Base-by-base conservation (phyloP, 1,140 invertebrate genomes). In the Geopemphigus sp. region DNA sequence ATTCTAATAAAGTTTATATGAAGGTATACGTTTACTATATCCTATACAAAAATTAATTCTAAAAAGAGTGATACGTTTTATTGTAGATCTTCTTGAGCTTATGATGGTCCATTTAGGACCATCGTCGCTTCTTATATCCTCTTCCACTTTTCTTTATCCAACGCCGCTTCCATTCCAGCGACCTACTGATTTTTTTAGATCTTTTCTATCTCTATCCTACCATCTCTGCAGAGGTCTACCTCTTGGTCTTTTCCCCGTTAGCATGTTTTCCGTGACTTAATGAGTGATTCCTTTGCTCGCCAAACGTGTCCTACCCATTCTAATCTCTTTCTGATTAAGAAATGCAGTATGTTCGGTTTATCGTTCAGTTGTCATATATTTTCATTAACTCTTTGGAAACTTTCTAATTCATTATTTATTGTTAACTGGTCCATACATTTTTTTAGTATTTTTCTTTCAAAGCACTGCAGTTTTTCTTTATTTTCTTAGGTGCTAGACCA, bases 401-500 rank as follows among this genome's bases (percentile, higher is more conserved):
- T 56, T 22, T 56, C 19, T 5, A 56, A 56, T 0, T 56, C 54
- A 56, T n/a, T 8, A n/a, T 56, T n/a, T 8, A n/a, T 56, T 22
- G 54, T 56, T 22, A 0, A 56, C 19, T 0, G 54, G 5, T 56
- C n/a, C 54, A 56, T 56, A 56, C 14, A 54, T 19, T 54, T 54
- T 54, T 17, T 54, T 2, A 54, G 1, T 54, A 54, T 24, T 24
- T 61, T 64, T 29, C 39, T 39, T 29, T 19, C 22, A 4, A 59
- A 59, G 11, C 4, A 24, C 11, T 59, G 22, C 5, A 59, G 24
- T 26, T 3, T 70, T 26, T 53, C 22, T 47, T 70, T 45, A 70
- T 53, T 14, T 53, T 14, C n/a, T 8, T 26, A 50, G 22, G 56
- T 57, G n/a, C n/a, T 57, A 57, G 56, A 81, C 81, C 80, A 82